Conservation (phyloP, 2,113 vertebrate species). For the Loxodonta africana region DNA sequence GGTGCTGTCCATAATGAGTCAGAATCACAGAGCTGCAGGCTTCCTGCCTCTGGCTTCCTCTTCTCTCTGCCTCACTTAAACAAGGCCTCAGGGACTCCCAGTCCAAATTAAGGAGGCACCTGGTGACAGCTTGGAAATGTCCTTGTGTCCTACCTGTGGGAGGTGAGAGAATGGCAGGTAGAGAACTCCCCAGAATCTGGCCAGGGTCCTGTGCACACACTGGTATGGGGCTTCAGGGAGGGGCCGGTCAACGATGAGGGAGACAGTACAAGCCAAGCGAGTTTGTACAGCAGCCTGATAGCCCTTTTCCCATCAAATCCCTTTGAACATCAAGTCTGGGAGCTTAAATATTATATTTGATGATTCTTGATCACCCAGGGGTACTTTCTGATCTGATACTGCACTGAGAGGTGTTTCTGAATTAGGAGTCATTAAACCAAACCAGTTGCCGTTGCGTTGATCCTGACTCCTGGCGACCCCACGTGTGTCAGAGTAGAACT, state of each 20-base stretch:
- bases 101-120: neutral
- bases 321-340: neutral
- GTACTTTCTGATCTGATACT: neutral
- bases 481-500: neutral
- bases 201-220: neutral
- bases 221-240: rapidly evolving
- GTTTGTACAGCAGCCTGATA: rapidly evolving
- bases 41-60: constrained; percentile 47
- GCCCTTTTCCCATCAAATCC: neutral
- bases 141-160: neutral
- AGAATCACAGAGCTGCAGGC: rapidly evolving
- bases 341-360: neutral
- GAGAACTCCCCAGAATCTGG: rapidly evolving
- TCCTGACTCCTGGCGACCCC: neutral
- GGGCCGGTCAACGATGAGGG: rapidly evolving
- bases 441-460: neutral
- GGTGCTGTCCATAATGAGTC: neutral
- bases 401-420: neutral
- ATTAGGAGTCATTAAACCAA: neutral
- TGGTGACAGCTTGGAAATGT: neutral
- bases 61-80: neutral
- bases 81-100: constrained; percentile 33
- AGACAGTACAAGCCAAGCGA: too few relatives aligned
- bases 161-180: neutral
- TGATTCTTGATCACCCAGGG: rapidly evolving